A percentile compares a stretch with the other conserved stretches of the same genome.
Evolutionary conservation across 92 coral and sea anemone species (phyloP).

Genomic region (Umimayanthus chanpuru): DNA sequence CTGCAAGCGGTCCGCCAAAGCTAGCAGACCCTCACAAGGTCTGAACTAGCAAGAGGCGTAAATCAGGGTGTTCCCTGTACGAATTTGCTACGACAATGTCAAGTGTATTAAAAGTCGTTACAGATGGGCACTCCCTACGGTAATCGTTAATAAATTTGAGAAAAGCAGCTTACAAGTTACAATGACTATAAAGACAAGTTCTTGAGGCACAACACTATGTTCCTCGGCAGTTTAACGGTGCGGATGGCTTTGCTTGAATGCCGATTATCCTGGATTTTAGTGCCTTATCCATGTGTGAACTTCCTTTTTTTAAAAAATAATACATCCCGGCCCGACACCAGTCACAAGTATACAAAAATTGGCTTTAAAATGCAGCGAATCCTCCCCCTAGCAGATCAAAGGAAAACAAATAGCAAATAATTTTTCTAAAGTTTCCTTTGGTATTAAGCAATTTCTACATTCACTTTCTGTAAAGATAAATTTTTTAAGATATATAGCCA

Average conservation of each 20-base stretch:
- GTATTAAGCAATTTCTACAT: not conserved
- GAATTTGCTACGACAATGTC: not conserved
- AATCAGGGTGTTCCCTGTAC: not conserved
- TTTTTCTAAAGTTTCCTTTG: not conserved
- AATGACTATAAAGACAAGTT: not conserved
- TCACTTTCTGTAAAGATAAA: not conserved
- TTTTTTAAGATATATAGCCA: not conserved
- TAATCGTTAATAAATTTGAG: not conserved
- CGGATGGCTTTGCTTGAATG: not conserved
- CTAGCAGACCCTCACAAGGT: not conserved
- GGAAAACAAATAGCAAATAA: not conserved
- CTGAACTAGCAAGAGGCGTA: not conserved
- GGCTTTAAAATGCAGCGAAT: not conserved
- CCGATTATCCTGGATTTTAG: not conserved
- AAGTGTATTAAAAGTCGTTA: not conserved
- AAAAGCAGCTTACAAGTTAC: not conserved
- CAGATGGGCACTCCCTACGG: not conserved
- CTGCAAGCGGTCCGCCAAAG: conserved; percentile 5
- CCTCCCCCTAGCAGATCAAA: not conserved
- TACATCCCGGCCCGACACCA: not conserved
- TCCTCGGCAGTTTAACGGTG: not conserved
- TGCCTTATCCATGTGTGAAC: not conserved
- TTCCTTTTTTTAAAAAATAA: not conserved
- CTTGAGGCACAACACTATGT: not conserved
- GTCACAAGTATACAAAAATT: not conserved